Evolutionary conservation across 2,888 invertebrate species (phyloP).

Genomic region (Nomada fucata): DNA sequence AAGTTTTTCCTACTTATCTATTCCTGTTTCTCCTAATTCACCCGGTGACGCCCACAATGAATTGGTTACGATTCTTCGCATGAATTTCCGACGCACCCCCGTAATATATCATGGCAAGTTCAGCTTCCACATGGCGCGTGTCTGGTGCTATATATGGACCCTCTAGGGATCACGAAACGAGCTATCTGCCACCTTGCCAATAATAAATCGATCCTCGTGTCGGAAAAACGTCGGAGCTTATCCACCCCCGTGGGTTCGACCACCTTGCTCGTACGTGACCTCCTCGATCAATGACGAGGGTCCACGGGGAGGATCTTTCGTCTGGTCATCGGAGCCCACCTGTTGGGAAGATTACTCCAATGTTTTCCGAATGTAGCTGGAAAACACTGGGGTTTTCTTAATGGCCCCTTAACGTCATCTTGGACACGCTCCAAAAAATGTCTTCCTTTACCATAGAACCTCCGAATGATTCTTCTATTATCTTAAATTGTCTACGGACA

Average conservation of each 20-base stretch:
- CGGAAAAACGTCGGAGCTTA: conserved; percentile 62
- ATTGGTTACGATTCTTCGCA: conserved; percentile 39
- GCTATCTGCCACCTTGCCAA: conserved; percentile 74
- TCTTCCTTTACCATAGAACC: conserved; percentile 65
- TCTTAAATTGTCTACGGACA: neutral
- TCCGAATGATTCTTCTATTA: conserved; percentile 17
- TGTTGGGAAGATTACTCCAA: conserved; percentile 64
- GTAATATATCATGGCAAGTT: conserved; percentile 72
- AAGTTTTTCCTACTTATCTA: conserved; percentile 16
- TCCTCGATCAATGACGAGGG: conserved; percentile 54
- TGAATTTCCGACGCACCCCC: conserved; percentile 41
- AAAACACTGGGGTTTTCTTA: conserved; percentile 57
- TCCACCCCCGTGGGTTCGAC: conserved; percentile 62
- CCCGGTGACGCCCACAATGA: conserved; percentile 46
- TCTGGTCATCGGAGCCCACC: conserved; percentile 68
- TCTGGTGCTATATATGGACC: conserved; percentile 59
- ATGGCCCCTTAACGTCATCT: conserved; percentile 68
- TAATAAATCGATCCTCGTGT: conserved; percentile 76
- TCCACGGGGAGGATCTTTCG: conserved; percentile 49
- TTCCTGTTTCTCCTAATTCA: conserved; percentile 47
- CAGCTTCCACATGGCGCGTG: conserved; percentile 77
- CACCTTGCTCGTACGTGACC: conserved; percentile 62
- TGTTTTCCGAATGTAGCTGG: conserved; percentile 62
- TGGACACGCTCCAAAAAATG: conserved; percentile 46
- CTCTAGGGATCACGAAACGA: conserved; percentile 68